Percentiles rank a stretch among this genome's conserved stretches.
Conservation (phyloP, 2,113 vertebrate genomes). For the Coptodon rendalli region DNA sequence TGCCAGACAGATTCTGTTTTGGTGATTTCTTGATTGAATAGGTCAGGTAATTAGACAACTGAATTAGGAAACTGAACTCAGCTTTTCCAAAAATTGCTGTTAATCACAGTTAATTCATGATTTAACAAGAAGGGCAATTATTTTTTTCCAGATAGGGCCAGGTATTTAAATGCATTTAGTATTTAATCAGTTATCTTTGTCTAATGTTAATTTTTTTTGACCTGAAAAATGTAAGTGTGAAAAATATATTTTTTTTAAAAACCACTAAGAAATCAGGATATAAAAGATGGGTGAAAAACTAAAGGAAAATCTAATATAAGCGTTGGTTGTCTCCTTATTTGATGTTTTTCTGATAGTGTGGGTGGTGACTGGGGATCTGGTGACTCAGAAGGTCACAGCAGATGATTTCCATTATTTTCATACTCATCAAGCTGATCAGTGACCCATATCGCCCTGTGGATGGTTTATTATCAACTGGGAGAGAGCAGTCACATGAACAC, state of each 20-base stretch:
- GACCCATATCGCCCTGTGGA: neutral
- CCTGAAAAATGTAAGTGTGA: neutral
- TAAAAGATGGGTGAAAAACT: neutral
- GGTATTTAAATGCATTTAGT: neutral
- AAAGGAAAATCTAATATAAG: neutral
- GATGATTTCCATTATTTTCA: neutral
- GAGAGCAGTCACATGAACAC: neutral
- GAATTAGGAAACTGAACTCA: neutral
- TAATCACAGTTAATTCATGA: neutral
- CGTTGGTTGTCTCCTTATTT: neutral
- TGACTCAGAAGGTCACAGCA: neutral
- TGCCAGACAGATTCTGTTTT: neutral
- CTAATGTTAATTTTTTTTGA: neutral
- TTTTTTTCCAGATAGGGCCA: neutral
- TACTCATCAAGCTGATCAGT: neutral
- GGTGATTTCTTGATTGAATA: neutral
- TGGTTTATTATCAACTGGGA: neutral
- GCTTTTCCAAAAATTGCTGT: neutral
- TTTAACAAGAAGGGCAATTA: neutral
- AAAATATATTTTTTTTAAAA: neutral
- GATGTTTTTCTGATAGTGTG: neutral
- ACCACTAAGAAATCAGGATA: neutral
- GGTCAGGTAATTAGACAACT: neutral
- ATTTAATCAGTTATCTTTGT: neutral
- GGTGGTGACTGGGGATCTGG: neutral